phyloP scores from a whole-genome alignment of 1,140 invertebrate genomes.

The Tenebrio molitor region DNA sequence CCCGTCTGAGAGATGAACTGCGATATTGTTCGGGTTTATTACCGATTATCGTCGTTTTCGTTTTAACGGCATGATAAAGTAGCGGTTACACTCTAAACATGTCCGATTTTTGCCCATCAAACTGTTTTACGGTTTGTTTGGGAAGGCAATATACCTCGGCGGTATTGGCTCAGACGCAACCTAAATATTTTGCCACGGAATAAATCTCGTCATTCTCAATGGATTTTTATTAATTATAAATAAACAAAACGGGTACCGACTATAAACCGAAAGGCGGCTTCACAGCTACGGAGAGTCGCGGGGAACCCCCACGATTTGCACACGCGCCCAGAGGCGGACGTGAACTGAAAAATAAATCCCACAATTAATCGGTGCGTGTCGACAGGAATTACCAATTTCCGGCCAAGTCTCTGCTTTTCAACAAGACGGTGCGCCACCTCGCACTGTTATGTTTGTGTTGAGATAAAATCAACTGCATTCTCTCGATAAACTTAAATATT shows the following conservation, averaged over 20 bases:
- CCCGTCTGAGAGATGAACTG: slow-evolving; percentile 29
- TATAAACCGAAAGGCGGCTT: neutral
- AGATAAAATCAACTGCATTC: too few species aligned
- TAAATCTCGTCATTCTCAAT: slow-evolving; percentile 22
- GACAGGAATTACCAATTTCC: too few species aligned
- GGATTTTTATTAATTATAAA: slow-evolving; percentile 36
- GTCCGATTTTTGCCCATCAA: slow-evolving; percentile 36
- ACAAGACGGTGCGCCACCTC: too few species aligned
- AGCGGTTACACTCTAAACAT: slow-evolving; percentile 36
- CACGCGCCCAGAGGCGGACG: neutral
- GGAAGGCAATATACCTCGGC: slow-evolving; percentile 21
- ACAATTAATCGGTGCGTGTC: too few species aligned
- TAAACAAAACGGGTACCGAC: neutral
- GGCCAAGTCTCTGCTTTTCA: too few species aligned
- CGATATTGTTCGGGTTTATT: slow-evolving; percentile 39
- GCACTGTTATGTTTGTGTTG: too few species aligned
- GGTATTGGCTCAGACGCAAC: slow-evolving; percentile 22
- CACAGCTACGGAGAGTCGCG: too few species aligned
- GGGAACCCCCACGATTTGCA: slow-evolving; percentile 7
- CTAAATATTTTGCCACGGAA: slow-evolving; percentile 26
- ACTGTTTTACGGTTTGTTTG: slow-evolving; percentile 35
- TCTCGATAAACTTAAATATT: too few species aligned
- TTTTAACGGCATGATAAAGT: slow-evolving; percentile 27
- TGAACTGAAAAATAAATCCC: neutral
- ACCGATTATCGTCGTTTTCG: slow-evolving; percentile 36